These are phyloP conservation scores for Trichopoda pennipes DNA, from an alignment of 2,888 invertebrate species.

Conservation along the genomic window DNA sequence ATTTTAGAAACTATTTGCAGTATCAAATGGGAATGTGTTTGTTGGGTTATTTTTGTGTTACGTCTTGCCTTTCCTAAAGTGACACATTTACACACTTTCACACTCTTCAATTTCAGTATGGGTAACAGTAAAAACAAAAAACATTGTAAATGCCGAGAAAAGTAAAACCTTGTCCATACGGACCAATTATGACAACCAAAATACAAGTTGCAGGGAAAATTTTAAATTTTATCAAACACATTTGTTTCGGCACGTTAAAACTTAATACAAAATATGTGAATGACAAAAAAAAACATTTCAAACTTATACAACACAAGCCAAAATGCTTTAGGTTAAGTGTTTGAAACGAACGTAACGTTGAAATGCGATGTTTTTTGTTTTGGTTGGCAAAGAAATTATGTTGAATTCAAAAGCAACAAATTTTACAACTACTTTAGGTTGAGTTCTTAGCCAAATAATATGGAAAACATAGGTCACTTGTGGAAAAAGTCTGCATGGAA, in stretches of 20 bases:
- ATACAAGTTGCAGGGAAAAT: conserved; percentile 30
- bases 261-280: not conserved
- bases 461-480: conserved; percentile 26
- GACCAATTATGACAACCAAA: not conserved
- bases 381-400: not conserved
- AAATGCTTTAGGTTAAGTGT: not conserved
- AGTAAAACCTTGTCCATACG: not conserved
- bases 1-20: too few relatives aligned
- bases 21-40: not conserved
- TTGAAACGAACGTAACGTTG: conserved; percentile 44
- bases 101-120: not conserved
- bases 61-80: not conserved
- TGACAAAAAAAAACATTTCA: not conserved
- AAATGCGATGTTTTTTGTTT: conserved; percentile 55
- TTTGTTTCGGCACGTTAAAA: not conserved
- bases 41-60: not conserved
- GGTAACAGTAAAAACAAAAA: not conserved
- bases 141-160: conserved; percentile 1
- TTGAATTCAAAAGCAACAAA: conserved; percentile 21
- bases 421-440: conserved; percentile 5
- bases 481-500: conserved; percentile 65
- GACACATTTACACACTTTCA: not conserved
- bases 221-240: not conserved
- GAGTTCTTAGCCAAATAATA: conserved; percentile 26
- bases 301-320: not conserved